Percentiles rank a stretch among this genome's conserved stretches.
Evolutionary conservation across 2,113 vertebrate species (phyloP).

Genomic region (Onychostoma macrolepis): DNA sequence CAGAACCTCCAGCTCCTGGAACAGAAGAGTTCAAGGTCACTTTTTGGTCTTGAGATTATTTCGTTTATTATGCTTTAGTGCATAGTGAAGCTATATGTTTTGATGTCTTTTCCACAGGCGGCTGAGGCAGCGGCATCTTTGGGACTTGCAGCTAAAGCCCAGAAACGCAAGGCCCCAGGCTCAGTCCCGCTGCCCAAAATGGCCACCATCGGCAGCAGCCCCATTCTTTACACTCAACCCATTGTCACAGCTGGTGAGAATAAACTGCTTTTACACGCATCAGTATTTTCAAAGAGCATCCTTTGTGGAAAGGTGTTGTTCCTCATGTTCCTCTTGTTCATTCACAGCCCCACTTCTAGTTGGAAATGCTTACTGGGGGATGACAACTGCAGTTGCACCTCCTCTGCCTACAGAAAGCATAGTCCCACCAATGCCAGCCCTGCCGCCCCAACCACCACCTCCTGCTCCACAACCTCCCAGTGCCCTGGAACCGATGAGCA

Average conservation of each 20-base stretch:
- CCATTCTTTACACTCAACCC: conserved; percentile 89
- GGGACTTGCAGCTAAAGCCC: conserved; percentile 69
- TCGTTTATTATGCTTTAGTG: not conserved
- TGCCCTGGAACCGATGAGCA: conserved; percentile 71
- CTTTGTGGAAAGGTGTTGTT: not conserved
- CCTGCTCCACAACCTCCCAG: conserved; percentile 68
- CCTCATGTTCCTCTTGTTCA: conserved; percentile 19
- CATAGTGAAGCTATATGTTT: not conserved
- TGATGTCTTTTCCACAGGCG: conserved; percentile 45
- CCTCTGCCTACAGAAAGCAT: conserved; percentile 78
- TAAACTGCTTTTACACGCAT: not conserved
- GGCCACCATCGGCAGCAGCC: conserved; percentile 91
- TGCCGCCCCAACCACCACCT: conserved; percentile 70
- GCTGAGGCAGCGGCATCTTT: conserved; percentile 65
- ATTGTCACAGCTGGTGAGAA: conserved; percentile 75
- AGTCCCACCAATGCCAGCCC: conserved; percentile 63
- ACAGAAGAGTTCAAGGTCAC: conserved; percentile 79
- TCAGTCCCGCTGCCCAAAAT: conserved; percentile 78
- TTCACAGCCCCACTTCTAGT: conserved; percentile 69
- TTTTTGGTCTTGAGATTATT: not conserved
- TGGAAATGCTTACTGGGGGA: conserved; percentile 77
- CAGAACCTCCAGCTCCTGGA: conserved; percentile 93
- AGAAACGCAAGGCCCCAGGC: conserved; percentile 86
- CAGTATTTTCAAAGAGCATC: not conserved
- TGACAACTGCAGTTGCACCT: conserved; percentile 68